Evolutionary conservation across 1,140 invertebrate species (phyloP), one percentile per base, ranked within the genome.

Genomic region (Maconellicoccus hirsutus): DNA sequence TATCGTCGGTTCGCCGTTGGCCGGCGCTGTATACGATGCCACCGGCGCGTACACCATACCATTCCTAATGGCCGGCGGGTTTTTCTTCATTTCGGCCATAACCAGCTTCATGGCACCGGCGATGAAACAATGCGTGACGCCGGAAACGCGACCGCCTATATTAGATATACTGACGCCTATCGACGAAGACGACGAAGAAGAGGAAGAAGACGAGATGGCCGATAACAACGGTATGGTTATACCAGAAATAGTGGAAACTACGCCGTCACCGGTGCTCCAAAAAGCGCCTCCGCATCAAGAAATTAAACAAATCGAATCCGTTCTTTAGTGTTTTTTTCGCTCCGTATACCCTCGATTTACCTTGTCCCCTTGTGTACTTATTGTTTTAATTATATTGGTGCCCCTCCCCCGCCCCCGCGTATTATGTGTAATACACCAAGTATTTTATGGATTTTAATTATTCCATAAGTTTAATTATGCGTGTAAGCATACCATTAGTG

Each of bases 1-100:
- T 1, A 91, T 98, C 39, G 81, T 96, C 42, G 90, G 90, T 0
- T 89, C 89, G 7, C 90, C 90, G 4, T 78, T 92, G 59, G 87
- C 89, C 76, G 96, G 95, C 71, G 87, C 87, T 33, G 85, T 98
- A 23, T 96, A 90, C 76, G 95, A 98, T 78, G 83, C 86, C 0
- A 96, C 93, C 0, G 79, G 87, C 72, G 87, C 86, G 73, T 98
- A 96, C 77, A 86, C 88, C 75, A 84, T 93, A 21, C 89, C 95
- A 21, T 99, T 98, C 79, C 94, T 87, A 77, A 89, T 96, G 81
- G 95, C 94, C 38, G 94, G 91, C 33, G 86, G 84, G 0, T 86
- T 98, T 79, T 94, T 99, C 79, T 83, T 89, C 6, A 79, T 94
- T 3, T 89, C 93, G 16, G 91, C 93, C 0, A 75, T 91, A 0